Evolutionary conservation across 2,113 vertebrate species (phyloP), one percentile per base, ranked within the genome.

Genomic region (Thunnus maccoyii): DNA sequence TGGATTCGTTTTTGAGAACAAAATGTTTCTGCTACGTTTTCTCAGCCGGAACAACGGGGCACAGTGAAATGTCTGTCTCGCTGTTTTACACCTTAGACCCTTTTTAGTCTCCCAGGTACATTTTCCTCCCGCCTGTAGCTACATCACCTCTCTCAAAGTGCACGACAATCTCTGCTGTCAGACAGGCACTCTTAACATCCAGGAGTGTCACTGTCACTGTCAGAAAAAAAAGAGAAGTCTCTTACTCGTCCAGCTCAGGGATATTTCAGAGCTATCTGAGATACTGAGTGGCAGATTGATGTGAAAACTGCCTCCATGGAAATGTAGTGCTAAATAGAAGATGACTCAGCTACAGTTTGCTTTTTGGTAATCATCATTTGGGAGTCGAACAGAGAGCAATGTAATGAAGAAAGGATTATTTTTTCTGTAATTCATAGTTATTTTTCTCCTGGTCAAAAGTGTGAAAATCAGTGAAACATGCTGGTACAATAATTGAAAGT

Each of bases 11-110:
- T 56, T 60, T 20, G 1, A 61, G 27, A 68, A 64, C 66, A 55
- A 72, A 88, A 75, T 55, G 32, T 63, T 78, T 81, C 63, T 62
- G 57, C 11, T 25, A 18, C 44, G 57, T 60, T 58, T 83, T 65
- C 32, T 5, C 48, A 72, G 18, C 64, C 44, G n/a, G 54, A 80
- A 64, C 4, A n/a, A 63, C 63, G 58, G 32, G 41, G 51, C 65
- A 55, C 32, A 58, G 17, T 48, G 51, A 78, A 71, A 80, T 52
- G 69, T 72, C 65, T 69, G 25, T 77, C 72, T 74, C 61, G 77
- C 41, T 51, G 10, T 51, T 72, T 9, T 62, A 83, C 84, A 88
- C 76, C 22, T 67, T 22, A 55, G 57, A 64, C 12, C 7, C 36
- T 14, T 57, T 62, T 66, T 52, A 30, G 50, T 32, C 55, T 72